Evolutionary conservation across 2,888 invertebrate genomes (phyloP), one percentile per base, ranked within the genome.

Genomic region (Athrips mouffetella): DNA sequence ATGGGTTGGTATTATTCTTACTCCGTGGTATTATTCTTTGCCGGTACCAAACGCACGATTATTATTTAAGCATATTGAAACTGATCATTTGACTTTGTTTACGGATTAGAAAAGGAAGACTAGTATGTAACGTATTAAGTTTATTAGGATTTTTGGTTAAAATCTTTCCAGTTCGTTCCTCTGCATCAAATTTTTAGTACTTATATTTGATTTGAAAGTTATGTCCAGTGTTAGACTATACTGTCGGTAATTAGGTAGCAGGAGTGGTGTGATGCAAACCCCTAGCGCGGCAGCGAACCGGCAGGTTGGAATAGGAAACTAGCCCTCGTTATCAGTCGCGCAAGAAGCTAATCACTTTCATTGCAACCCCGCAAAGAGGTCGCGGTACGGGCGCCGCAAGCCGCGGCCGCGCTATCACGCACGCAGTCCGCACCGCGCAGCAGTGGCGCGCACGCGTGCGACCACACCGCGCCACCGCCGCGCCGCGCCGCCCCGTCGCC

Each of bases 291-390:
- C 35, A 18, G 2, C 13, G 5, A 18, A 35, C 15, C 35, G 7
- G 18, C 35, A 15, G 35, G 15, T 23, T 30, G 20, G 37, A 41
- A 66, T 62, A 63, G 64, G 64, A 64, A 66, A 67, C 64, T 60
- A 73, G 76, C 79, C 79, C 77, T 75, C 80, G 83, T 84, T 85
- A 85, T 86, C 85, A 84, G 80, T 74, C 71, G 80, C 72, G 76
- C 76, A 65, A 77, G 76, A 77, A 70, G 71, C 77, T 84, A 82
- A 84, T 85, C 85, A 84, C 83, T 84, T 82, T 82, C 81, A 75
- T 79, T 81, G 80, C 84, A 81, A 81, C 84, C 83, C 84, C 74
- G 81, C 71, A 73, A 69, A 75, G 77, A 76, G 82, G 82, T 75
- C 79, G 81, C 61, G 27, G 13, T 15, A 27, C 5, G 41, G n/a